Conservation (phyloP, 2,888 invertebrate genomes). For the Tenthredo livida region DNA sequence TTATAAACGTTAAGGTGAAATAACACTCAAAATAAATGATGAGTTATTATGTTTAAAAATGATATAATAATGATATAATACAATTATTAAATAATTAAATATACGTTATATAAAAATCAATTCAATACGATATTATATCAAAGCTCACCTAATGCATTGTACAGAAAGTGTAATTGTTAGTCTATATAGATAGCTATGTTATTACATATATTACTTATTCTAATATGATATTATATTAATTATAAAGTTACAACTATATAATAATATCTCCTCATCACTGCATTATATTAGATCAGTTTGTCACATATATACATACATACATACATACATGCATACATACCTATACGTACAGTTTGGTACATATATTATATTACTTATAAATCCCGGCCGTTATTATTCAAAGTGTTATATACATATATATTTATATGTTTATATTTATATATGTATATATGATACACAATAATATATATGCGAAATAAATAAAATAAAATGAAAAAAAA, state of each 20-base stretch:
- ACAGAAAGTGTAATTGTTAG: slow-evolving; percentile 77
- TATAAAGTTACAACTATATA: slow-evolving; percentile 27
- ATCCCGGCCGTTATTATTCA: background rate
- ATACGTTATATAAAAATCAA: slow-evolving; percentile 37
- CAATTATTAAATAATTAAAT: slow-evolving; percentile 46
- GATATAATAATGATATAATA: slow-evolving; percentile 54
- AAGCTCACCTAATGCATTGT: slow-evolving; percentile 73
- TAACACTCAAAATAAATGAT: slow-evolving; percentile 58
- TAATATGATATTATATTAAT: slow-evolving; percentile 55
- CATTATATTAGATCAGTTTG: slow-evolving; percentile 6
- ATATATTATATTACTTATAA: background rate
- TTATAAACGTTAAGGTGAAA: slow-evolving; percentile 68
- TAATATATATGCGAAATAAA: slow-evolving; percentile 12
- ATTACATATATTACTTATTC: slow-evolving; percentile 69
- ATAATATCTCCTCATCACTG: background rate
- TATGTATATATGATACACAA: background rate
- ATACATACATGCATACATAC: background rate
- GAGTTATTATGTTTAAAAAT: slow-evolving; percentile 40
- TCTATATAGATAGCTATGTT: slow-evolving; percentile 68
- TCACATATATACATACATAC: background rate
- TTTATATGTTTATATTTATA: background rate
- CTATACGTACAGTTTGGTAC: slow-evolving; percentile 1
- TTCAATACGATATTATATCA: slow-evolving; percentile 57
- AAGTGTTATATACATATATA: background rate
- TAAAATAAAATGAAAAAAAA: background rate